phyloP scores from a whole-genome alignment of 1,140 invertebrate genomes.

The Drosophila lacteicornis region DNA sequence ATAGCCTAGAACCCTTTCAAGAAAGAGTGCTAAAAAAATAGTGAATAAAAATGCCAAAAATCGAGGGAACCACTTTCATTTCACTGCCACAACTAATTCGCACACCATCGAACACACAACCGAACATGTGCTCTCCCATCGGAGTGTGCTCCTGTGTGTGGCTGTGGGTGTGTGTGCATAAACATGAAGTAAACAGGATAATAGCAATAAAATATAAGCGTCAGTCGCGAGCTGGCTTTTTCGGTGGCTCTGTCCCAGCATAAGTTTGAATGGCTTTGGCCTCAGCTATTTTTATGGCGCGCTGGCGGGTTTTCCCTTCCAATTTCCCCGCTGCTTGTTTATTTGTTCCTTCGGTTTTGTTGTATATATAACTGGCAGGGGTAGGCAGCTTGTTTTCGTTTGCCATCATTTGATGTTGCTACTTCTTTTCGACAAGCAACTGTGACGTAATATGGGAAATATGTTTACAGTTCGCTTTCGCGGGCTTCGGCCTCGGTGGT shows the following conservation, averaged over 20 bases:
- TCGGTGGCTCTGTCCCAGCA: conserved; percentile 59
- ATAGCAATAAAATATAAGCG: conserved; percentile 84
- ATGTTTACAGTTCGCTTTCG: conserved; percentile 54
- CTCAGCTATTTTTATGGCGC: conserved; percentile 77
- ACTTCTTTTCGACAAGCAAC: conserved; percentile 51
- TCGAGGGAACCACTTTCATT: conserved; percentile 64
- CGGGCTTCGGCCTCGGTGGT: conserved; percentile 9
- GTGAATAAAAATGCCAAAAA: conserved; percentile 50
- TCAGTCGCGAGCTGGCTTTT: conserved; percentile 60
- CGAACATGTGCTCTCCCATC: conserved; percentile 32
- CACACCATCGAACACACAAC: conserved; percentile 61
- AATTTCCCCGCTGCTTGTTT: conserved; percentile 47
- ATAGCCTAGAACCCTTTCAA: background rate
- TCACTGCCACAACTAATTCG: conserved; percentile 80
- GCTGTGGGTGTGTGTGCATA: conserved; percentile 60
- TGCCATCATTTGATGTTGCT: conserved; percentile 51
- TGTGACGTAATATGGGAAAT: conserved; percentile 80
- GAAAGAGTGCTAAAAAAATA: conserved; percentile 14
- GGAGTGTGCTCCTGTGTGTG: conserved; percentile 15
- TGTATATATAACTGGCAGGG: background rate
- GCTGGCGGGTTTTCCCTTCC: conserved; percentile 56
- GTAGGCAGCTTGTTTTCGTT: conserved; percentile 30
- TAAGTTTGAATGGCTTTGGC: conserved; percentile 79
- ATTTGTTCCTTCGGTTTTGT: conserved; percentile 49
- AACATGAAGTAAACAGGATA: conserved; percentile 84